These are phyloP conservation scores for Lasiurus borealis DNA, from an alignment of 2,113 vertebrate genomes.

Conservation along the genomic window DNA sequence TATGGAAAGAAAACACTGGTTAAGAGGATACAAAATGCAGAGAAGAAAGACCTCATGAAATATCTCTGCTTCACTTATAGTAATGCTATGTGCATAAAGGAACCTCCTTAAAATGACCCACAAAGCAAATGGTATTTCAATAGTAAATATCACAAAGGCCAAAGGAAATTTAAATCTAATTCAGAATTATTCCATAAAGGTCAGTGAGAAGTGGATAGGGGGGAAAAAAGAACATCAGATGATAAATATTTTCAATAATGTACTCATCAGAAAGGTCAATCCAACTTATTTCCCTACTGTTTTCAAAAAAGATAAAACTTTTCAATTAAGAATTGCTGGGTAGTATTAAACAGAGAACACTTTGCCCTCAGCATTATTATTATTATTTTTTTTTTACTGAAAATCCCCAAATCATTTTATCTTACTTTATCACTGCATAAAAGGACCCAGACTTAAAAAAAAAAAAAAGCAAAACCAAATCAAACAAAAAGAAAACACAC, in stretches of 20 bases:
- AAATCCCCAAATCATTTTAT: background rate
- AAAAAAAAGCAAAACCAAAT: too few species aligned
- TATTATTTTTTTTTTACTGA: background rate
- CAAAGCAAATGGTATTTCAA: constrained; percentile 77
- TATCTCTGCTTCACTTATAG: constrained; percentile 44
- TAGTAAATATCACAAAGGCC: constrained; percentile 76
- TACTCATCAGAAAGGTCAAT: constrained; percentile 74
- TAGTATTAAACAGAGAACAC: background rate
- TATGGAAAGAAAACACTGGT: background rate
- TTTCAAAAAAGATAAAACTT: background rate
- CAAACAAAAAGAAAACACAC: too few species aligned
- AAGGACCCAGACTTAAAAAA: background rate
- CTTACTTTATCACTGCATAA: background rate
- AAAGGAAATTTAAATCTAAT: constrained; percentile 75
- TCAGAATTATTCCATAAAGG: constrained; percentile 78
- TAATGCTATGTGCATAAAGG: constrained; percentile 53
- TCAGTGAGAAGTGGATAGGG: constrained; percentile 66
- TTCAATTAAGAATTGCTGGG: background rate
- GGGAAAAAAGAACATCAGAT: constrained; percentile 11
- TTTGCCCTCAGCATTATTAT: background rate
- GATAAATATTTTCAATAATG: constrained; percentile 73
- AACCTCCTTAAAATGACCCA: constrained; percentile 65
- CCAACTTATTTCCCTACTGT: constrained; percentile 66
- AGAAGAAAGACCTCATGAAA: constrained; percentile 42
- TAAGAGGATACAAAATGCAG: background rate